Base-by-base conservation (phyloP, 2,888 invertebrate genomes). In the Sisyra terminalis region DNA sequence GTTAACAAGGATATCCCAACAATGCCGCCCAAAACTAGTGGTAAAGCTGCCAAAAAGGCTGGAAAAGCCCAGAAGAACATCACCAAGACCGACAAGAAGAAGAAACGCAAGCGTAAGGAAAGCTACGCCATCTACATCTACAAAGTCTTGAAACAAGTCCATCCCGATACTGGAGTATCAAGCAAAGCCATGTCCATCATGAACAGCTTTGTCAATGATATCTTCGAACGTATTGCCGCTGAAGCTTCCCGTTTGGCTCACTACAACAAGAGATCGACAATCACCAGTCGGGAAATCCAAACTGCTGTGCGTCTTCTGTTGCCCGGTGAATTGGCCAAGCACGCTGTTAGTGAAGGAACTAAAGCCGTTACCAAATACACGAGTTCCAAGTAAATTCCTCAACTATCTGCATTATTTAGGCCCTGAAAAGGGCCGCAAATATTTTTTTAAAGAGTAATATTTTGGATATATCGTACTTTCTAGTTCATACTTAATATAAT, bases 161-260 rank as follows among this genome's bases (percentile, higher is more conserved):
- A 74, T 48, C 70, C 73, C 0, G 74, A 77, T 55, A 65, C 75
- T 32, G 75, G 78, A 0, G 73, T 83, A 41, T 76, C 79, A 1
- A 69, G 68, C 16, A 78, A 78, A 50, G 75, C 78, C 1, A 81
- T 80, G 75, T 58, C 67, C 50, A 78, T 82, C 48, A 78, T 83
- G 78, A 78, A 81, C 58, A 74, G 73, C 51, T 83, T 83, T 47
- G 75, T 84, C 1, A 77, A 75, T 50, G 82, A 85, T 50, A 74
- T 80, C 52, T 66, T 85, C 52, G 80, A 84, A 55, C 70, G 74
- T 36, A 75, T 84, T 36, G 79, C 79, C 0, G 61, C 66, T 0
- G 78, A 82, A 53, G 72, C 79, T 0, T 71, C 73, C 0, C 69
- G 71, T 40, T 54, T 83, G 45, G 73, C 74, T 1, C 69, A 70